Evolutionary conservation across 1,140 invertebrate species (phyloP).

Genomic region (Laupala kohalensis): DNA sequence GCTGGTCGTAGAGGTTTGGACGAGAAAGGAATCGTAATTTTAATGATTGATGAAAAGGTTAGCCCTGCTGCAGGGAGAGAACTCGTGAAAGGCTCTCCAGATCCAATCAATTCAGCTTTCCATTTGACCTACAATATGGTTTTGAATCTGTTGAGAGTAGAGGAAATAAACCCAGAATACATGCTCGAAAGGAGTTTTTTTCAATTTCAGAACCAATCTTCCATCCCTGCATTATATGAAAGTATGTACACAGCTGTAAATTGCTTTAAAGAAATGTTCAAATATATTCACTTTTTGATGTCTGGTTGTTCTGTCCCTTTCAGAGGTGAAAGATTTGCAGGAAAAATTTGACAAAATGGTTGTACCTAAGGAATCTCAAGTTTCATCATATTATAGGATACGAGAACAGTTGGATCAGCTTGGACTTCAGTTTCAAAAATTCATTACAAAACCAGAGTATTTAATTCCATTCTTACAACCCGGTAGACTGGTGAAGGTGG

Average conservation of each 20-base stretch:
- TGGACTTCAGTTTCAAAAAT: constrained; percentile 56
- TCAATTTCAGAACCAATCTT: constrained; percentile 97
- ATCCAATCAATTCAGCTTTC: constrained; percentile 97
- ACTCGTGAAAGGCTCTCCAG: constrained; percentile 84
- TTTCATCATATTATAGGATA: constrained; percentile 74
- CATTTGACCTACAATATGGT: constrained; percentile 99
- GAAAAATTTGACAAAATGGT: constrained; percentile 45
- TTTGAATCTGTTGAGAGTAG: constrained; percentile 86
- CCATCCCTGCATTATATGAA: constrained; percentile 63
- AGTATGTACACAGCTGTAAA: too few relatives aligned
- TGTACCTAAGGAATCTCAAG: constrained; percentile 59
- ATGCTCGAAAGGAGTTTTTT: constrained; percentile 98
- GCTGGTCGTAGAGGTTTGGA: constrained; percentile 95
- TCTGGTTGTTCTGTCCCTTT: constrained; percentile 19
- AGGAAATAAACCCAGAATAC: constrained; percentile 99
- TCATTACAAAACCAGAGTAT: constrained; percentile 75
- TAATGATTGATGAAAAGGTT: constrained; percentile 98
- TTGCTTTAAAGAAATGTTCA: too few relatives aligned
- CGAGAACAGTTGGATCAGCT: constrained; percentile 66
- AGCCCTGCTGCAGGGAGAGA: constrained; percentile 68
- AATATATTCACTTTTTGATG: neutral
- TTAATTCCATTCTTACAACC: constrained; percentile 88
- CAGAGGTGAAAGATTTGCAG: constrained; percentile 63
- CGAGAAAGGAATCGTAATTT: constrained; percentile 94
- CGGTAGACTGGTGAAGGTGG: constrained; percentile 80